These are phyloP conservation scores for Apomyelois bistriatella DNA, from an alignment of 2,888 invertebrate species.

Conservation along the genomic window DNA sequence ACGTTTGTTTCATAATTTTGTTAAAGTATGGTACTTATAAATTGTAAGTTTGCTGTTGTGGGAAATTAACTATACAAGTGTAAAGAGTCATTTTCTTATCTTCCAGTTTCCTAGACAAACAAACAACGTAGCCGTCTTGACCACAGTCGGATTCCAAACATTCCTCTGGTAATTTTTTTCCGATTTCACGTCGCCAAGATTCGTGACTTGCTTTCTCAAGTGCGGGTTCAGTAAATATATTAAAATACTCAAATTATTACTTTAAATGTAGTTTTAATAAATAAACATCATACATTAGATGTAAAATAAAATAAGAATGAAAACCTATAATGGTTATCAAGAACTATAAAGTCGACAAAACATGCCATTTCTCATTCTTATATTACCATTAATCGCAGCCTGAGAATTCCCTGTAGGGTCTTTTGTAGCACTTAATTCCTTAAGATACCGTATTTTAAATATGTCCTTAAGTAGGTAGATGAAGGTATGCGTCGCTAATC, in stretches of 20 bases:
- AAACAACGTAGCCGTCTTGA: conserved; percentile 14
- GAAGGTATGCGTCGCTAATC: conserved; percentile 12
- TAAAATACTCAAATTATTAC: too few relatives aligned
- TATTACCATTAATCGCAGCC: not conserved
- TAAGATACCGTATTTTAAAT: conserved; percentile 9
- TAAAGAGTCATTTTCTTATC: too few relatives aligned
- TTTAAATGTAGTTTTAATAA: too few relatives aligned
- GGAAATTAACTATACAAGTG: too few relatives aligned
- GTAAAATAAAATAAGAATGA: not conserved
- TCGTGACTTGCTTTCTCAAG: conserved; percentile 29
- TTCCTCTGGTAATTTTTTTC: conserved; percentile 20
- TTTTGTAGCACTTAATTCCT: conserved; percentile 7
- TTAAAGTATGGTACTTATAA: not conserved
- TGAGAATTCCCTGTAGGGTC: conserved; percentile 1
- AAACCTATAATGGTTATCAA: not conserved
- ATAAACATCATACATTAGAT: too few relatives aligned
- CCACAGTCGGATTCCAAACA: conserved; percentile 14
- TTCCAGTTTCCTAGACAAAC: not conserved
- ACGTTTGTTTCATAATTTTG: not conserved
- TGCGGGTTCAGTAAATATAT: conserved; percentile 25
- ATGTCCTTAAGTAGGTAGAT: conserved; percentile 9
- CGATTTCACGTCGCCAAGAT: conserved; percentile 21
- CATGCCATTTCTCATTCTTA: too few relatives aligned
- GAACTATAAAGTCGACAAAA: too few relatives aligned
- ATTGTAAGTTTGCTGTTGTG: too few relatives aligned